phyloP scores from a whole-genome alignment of 2,113 vertebrate genomes.

The Thunnus maccoyii region DNA sequence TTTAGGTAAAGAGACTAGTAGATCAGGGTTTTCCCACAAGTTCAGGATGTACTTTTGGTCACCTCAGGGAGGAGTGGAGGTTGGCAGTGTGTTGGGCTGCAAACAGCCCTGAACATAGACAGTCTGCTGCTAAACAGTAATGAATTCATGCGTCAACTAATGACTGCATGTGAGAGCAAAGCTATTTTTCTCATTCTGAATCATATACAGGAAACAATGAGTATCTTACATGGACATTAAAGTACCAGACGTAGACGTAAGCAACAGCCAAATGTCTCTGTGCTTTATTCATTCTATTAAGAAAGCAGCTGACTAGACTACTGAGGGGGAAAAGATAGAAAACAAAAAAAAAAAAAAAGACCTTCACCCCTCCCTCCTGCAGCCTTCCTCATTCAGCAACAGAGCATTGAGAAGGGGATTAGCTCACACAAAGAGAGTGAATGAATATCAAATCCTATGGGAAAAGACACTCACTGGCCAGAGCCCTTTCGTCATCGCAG shows the following conservation, averaged over 20 bases:
- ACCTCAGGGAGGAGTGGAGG: no score
- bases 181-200: background rate
- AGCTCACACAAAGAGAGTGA: constrained; percentile 66
- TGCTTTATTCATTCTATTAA: constrained; percentile 26
- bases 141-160: no score
- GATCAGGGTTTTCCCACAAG: background rate
- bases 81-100: background rate
- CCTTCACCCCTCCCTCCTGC: constrained; percentile 27
- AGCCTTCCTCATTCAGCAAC: constrained; percentile 58
- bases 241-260: background rate
- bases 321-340: constrained; percentile 1
- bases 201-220: background rate
- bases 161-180: background rate
- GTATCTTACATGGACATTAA: background rate
- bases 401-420: constrained; percentile 71
- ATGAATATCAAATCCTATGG: constrained; percentile 61
- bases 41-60: background rate
- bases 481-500: constrained; percentile 48
- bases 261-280: constrained; percentile 21
- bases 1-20: background rate
- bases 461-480: constrained; percentile 50
- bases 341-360: background rate
- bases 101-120: no score
- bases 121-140: no score
- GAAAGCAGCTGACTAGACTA: constrained; percentile 47